Conservation (phyloP, 2,113 vertebrate species). For the Strix aluco region DNA sequence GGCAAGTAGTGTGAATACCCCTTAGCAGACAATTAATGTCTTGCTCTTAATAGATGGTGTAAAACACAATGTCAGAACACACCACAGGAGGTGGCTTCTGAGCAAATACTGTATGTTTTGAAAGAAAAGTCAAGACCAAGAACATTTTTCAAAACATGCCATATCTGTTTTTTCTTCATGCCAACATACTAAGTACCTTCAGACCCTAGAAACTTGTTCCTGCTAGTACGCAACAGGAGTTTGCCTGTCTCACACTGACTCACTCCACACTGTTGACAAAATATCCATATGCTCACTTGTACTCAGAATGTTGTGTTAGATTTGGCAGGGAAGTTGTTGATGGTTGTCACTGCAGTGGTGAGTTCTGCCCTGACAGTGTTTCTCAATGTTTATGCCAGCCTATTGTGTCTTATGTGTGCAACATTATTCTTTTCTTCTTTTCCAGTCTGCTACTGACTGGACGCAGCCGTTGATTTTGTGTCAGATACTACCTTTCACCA, state of each 20-base stretch:
- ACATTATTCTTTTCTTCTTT: not conserved
- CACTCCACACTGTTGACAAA: not conserved
- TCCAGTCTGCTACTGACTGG: not conserved
- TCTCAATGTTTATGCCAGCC: not conserved
- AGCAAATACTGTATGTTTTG: not conserved
- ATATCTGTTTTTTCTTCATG: not conserved
- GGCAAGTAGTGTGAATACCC: not conserved
- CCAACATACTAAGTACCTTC: not conserved
- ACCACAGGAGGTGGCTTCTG: not conserved
- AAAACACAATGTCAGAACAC: not conserved
- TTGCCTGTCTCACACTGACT: not conserved
- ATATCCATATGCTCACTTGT: not conserved
- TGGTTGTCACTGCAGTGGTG: not conserved
- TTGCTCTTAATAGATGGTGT: not conserved
- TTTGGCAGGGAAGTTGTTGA: not conserved
- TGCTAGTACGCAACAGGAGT: not conserved
- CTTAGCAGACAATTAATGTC: not conserved
- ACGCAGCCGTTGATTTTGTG: constrained; percentile 35
- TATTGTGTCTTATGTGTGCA: not conserved
- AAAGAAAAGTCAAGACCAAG: not conserved
- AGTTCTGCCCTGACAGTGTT: not conserved
- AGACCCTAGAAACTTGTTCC: not conserved
- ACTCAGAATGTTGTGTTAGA: not conserved
- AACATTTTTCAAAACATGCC: not conserved
- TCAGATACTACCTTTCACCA: not conserved